phyloP scores from a whole-genome alignment of 1,140 invertebrate species.

The Drosophila mayri region DNA sequence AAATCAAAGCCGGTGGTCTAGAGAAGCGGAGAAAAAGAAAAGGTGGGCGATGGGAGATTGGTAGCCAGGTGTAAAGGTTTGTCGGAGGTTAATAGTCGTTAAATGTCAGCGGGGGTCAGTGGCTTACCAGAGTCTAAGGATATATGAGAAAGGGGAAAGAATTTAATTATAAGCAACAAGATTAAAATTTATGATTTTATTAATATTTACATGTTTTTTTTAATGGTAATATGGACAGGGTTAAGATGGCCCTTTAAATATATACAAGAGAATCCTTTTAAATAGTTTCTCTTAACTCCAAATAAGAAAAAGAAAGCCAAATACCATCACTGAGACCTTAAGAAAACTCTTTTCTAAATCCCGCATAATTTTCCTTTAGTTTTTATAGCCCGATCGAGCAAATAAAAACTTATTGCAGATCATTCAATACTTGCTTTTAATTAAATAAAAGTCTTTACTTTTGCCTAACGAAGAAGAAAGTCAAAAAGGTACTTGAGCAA shows the following conservation, averaged over 20 bases:
- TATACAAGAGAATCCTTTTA: background rate
- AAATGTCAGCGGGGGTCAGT: constrained; percentile 30
- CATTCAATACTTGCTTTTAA: background rate
- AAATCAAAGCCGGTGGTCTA: constrained; percentile 39
- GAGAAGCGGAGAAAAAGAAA: constrained; percentile 3
- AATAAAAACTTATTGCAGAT: constrained; percentile 13
- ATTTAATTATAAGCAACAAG: too few relatives aligned
- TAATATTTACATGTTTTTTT: background rate
- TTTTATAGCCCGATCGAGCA: background rate
- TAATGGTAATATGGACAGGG: background rate
- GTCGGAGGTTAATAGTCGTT: constrained; percentile 40
- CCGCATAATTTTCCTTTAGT: background rate
- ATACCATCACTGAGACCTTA: background rate
- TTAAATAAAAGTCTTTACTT: constrained; percentile 18
- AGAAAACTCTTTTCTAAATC: background rate
- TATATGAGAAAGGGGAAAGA: constrained; percentile 1
- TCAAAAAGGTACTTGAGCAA: constrained; percentile 1
- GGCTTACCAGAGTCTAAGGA: constrained; percentile 41
- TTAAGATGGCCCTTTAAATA: too few relatives aligned
- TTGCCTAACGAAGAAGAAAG: constrained; percentile 17
- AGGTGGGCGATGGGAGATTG: constrained; percentile 3
- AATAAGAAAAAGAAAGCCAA: background rate
- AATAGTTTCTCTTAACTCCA: background rate
- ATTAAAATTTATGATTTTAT: too few relatives aligned
- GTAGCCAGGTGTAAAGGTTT: constrained; percentile 32